Conservation (phyloP, 2,113 vertebrate species). For the Dicentrarchus labrax region DNA sequence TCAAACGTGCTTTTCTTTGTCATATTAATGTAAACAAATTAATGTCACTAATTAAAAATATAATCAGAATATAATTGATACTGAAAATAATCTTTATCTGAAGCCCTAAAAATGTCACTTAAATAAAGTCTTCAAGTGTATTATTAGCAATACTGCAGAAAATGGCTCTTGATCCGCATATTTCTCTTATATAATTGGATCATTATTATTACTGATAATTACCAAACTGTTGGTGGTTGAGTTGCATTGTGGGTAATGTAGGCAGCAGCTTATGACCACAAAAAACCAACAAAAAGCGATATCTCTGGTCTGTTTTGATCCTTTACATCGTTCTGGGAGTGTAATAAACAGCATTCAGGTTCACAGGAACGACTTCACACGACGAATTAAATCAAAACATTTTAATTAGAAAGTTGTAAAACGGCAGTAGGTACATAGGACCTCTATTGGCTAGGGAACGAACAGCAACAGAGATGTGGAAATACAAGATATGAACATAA, state of each 20-base stretch:
- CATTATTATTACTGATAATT: too few relatives aligned
- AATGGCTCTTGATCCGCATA: too few relatives aligned
- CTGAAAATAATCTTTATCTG: background rate
- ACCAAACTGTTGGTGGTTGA: background rate
- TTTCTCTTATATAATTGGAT: too few relatives aligned
- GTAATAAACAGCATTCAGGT: too few relatives aligned
- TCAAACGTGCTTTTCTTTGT: background rate
- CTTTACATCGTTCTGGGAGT: too few relatives aligned
- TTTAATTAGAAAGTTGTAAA: slow-evolving; percentile 84
- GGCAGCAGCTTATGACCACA: too few relatives aligned
- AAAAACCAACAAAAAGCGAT: too few relatives aligned
- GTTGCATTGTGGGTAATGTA: too few relatives aligned
- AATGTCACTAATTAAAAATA: background rate
- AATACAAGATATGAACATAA: slow-evolving; percentile 69
- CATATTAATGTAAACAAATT: background rate
- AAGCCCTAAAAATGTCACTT: background rate
- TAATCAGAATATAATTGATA: background rate
- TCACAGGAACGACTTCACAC: background rate
- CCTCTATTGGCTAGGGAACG: slow-evolving; percentile 74
- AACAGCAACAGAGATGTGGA: slow-evolving; percentile 72
- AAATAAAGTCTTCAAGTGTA: background rate
- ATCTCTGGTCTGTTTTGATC: too few relatives aligned
- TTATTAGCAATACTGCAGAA: background rate
- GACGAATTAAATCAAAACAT: slow-evolving; percentile 71
- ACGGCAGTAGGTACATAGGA: slow-evolving; percentile 75